phyloP scores from a whole-genome alignment of 2,888 invertebrate species.

The Cosmia trapezina region DNA sequence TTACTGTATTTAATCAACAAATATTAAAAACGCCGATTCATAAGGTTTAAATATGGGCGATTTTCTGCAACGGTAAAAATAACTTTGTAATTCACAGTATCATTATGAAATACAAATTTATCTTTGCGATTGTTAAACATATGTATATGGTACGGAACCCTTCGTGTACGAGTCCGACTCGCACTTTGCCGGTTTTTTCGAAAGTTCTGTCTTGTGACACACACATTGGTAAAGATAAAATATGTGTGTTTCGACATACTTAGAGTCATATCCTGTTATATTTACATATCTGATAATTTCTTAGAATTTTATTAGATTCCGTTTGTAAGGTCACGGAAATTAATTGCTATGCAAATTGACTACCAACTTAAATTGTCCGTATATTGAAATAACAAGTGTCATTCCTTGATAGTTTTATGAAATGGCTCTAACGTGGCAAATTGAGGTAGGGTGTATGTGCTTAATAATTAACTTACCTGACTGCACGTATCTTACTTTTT shows the following conservation, averaged over 20 bases:
- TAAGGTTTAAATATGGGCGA: no score
- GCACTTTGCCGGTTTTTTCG: not conserved
- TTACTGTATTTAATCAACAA: no score
- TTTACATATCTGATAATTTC: not conserved
- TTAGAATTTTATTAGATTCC: not conserved
- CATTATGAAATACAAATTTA: no score
- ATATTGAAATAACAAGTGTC: not conserved
- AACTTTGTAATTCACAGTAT: no score
- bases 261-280: not conserved
- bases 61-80: no score
- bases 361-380: not conserved
- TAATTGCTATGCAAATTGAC: not conserved
- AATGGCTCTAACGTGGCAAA: not conserved
- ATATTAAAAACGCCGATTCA: no score
- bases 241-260: not conserved
- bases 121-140: no score
- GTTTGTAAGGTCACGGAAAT: not conserved
- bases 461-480: not conserved
- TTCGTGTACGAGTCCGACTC: no score
- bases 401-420: not conserved
- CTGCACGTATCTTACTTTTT: not conserved
- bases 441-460: not conserved
- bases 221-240: not conserved
- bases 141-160: no score
- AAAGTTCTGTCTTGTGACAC: constrained; percentile 1